Evolutionary conservation across 2,113 vertebrate genomes (phyloP).

Genomic region (Bufo gargarizans): DNA sequence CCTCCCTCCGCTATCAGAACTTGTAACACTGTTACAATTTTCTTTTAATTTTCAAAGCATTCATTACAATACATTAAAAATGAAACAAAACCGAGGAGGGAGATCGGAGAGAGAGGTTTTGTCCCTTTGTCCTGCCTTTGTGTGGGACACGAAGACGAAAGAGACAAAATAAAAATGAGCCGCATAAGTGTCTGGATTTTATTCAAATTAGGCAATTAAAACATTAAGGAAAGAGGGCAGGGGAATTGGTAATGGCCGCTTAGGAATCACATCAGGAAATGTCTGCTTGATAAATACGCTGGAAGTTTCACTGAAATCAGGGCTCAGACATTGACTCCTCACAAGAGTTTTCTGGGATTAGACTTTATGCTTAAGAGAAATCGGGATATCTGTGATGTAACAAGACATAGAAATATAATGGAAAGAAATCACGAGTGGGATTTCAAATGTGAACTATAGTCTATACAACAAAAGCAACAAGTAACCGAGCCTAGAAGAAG

Average conservation of each 20-base stretch:
- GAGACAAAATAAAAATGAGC: slow-evolving; percentile 52
- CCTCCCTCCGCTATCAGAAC: too few relatives aligned
- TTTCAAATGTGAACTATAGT: too few relatives aligned
- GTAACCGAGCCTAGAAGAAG: too few relatives aligned
- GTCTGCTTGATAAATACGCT: slow-evolving; percentile 26
- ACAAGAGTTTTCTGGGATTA: background rate
- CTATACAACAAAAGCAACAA: too few relatives aligned
- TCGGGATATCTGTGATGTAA: background rate
- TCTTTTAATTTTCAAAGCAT: slow-evolving; percentile 33
- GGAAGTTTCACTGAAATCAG: background rate
- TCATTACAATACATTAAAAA: slow-evolving; percentile 51
- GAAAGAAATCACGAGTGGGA: too few relatives aligned
- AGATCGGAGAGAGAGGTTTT: background rate
- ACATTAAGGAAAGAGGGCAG: slow-evolving; percentile 15
- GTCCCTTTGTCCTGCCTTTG: slow-evolving; percentile 50
- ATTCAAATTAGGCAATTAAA: slow-evolving; percentile 59
- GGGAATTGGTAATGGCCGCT: slow-evolving; percentile 32
- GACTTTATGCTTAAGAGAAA: too few relatives aligned
- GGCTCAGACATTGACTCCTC: background rate
- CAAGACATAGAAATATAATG: background rate
- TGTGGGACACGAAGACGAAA: slow-evolving; percentile 32
- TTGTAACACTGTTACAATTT: background rate
- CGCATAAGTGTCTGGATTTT: slow-evolving; percentile 56
- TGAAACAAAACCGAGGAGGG: slow-evolving; percentile 30
- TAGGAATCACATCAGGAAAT: slow-evolving; percentile 42